A percentile compares a stretch with the other conserved stretches of the same genome.
phyloP scores from a whole-genome alignment of 2,797 vertebrate species.

The Lagodon rhomboides region DNA sequence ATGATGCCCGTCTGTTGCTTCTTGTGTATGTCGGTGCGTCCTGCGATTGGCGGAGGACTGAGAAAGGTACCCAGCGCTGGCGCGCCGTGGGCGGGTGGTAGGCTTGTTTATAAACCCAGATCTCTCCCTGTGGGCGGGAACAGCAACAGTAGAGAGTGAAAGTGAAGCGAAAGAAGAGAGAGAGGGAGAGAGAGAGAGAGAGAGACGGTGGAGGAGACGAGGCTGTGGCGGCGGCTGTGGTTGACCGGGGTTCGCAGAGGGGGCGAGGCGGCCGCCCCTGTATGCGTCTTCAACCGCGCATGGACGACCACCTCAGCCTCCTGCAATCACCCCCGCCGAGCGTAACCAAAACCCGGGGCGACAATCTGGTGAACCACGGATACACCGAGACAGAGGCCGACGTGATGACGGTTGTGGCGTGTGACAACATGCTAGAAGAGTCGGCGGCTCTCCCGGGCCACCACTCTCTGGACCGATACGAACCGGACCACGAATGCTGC shows the following conservation, averaged over 20 bases:
- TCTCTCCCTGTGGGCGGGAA: conserved; percentile 82
- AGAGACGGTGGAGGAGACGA: conserved; percentile 62
- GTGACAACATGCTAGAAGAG: conserved; percentile 93
- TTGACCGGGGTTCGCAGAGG: conserved; percentile 82
- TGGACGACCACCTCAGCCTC: conserved; percentile 96
- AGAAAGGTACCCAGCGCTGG: conserved; percentile 59
- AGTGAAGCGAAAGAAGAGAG: conserved; percentile 62
- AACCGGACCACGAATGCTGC: conserved; percentile 94
- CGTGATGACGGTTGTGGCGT: conserved; percentile 94
- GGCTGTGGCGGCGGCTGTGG: conserved; percentile 80
- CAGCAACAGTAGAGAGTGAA: conserved; percentile 77
- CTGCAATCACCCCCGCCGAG: conserved; percentile 92
- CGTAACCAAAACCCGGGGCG: conserved; percentile 83
- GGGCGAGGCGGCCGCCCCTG: conserved; percentile 86
- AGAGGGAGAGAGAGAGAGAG: conserved; percentile 37
- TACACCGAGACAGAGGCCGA: conserved; percentile 87
- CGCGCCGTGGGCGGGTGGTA: conserved; percentile 81
- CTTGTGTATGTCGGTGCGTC: conserved; percentile 72
- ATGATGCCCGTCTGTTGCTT: conserved; percentile 82
- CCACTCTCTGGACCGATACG: conserved; percentile 86
- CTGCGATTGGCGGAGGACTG: conserved; percentile 77
- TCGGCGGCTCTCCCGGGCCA: conserved; percentile 87
- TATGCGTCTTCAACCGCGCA: conserved; percentile 81
- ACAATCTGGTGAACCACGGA: conserved; percentile 90
- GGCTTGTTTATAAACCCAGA: conserved; percentile 84